These are phyloP conservation scores for Melanocharis versteri DNA, from an alignment of 2,113 vertebrate genomes.

Conservation along the genomic window DNA sequence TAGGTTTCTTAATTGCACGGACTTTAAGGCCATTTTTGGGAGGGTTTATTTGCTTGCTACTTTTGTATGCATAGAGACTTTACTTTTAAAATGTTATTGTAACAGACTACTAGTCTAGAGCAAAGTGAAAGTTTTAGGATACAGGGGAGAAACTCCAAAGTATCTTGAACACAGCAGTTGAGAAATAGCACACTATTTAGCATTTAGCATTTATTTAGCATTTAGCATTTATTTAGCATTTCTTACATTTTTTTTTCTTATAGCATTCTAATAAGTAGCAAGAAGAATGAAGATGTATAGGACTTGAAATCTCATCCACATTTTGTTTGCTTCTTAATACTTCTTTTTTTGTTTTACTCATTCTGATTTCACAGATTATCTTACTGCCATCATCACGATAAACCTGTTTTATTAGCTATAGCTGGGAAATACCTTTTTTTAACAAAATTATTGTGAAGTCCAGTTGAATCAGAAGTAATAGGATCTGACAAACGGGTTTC, in stretches of 20 bases:
- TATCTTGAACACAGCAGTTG: background rate
- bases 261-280: background rate
- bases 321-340: background rate
- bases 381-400: background rate
- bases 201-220: background rate
- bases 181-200: background rate
- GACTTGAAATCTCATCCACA: background rate
- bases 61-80: background rate
- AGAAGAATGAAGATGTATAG: background rate
- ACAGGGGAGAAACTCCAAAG: background rate
- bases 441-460: background rate
- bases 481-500: background rate
- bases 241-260: background rate
- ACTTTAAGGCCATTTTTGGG: background rate
- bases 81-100: background rate
- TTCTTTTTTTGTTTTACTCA: background rate
- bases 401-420: background rate
- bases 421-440: background rate
- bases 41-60: background rate
- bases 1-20: slow-evolving; percentile 43
- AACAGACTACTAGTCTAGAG: background rate
- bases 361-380: background rate
- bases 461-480: background rate
- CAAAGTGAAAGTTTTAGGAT: background rate
- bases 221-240: background rate